A percentile compares a stretch with the other conserved stretches of the same genome.
Evolutionary conservation across 2,888 invertebrate species (phyloP).

Genomic region (Polyommatus iphigenia): DNA sequence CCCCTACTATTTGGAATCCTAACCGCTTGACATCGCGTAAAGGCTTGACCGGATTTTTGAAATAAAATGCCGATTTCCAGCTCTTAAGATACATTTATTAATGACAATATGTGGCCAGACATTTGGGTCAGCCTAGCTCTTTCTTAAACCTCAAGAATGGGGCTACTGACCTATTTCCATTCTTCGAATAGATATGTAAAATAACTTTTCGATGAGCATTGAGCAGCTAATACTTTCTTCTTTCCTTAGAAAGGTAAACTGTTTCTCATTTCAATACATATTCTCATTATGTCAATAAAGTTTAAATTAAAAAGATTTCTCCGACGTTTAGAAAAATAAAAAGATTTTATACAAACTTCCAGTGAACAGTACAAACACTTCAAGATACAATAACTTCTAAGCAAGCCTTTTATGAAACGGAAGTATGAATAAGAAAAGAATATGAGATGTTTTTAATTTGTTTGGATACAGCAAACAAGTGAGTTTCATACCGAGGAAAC

Average conservation of each 20-base stretch:
- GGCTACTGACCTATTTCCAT: neutral
- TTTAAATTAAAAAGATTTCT: neutral
- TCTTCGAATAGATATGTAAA: neutral
- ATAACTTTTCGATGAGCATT: neutral
- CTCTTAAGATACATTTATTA: conserved; percentile 12
- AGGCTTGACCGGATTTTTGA: neutral
- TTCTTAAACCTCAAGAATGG: conserved; percentile 30
- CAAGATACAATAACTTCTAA: neutral
- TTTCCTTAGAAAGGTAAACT: neutral
- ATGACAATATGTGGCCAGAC: conserved; percentile 27
- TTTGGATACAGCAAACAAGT: neutral
- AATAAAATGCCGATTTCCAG: neutral
- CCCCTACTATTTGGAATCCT: neutral
- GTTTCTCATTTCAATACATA: neutral
- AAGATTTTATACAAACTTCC: neutral
- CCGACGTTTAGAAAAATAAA: neutral
- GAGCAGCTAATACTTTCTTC: neutral
- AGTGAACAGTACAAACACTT: neutral
- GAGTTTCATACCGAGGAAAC: neutral
- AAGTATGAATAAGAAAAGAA: neutral
- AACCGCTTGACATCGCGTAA: conserved; percentile 3
- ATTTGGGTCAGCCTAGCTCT: conserved; percentile 24
- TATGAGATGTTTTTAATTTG: conserved; percentile 19
- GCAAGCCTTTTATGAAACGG: neutral
- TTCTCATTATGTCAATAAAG: neutral